A percentile compares a stretch with the other conserved stretches of the same genome.
Conservation (phyloP, 2,888 invertebrate species). For the Dione vanillae region DNA sequence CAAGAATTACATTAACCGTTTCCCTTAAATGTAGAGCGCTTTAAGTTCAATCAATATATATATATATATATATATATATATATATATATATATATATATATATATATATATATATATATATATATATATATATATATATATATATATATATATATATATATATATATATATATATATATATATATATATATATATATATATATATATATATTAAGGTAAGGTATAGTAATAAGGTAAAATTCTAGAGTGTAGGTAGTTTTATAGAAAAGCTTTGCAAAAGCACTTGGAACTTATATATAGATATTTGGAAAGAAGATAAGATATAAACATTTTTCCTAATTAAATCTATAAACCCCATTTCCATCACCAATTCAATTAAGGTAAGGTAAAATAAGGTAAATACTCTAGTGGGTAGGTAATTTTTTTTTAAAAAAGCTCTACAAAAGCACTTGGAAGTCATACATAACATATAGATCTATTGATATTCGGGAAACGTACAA, state of each 20-base stretch:
- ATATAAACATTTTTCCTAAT: too few relatives aligned
- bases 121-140: too few relatives aligned
- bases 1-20: constrained; percentile 40
- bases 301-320: constrained; percentile 41
- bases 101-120: too few relatives aligned
- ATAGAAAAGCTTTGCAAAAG: background rate
- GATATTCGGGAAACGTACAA: constrained; percentile 47
- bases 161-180: too few relatives aligned
- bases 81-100: too few relatives aligned
- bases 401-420: background rate
- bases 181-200: too few relatives aligned
- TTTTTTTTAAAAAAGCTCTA: background rate
- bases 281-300: constrained; percentile 18
- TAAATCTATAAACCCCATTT: too few relatives aligned
- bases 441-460: constrained; percentile 3
- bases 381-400: background rate
- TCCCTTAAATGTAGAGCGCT: constrained; percentile 22
- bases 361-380: too few relatives aligned
- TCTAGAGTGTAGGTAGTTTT: background rate
- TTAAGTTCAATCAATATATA: background rate
- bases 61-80: too few relatives aligned
- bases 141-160: too few relatives aligned
- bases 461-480: constrained; percentile 38
- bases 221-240: background rate
- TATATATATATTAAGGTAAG: too few relatives aligned